A percentile compares a stretch with the other conserved stretches of the same genome.
Conservation (phyloP, 2,797 vertebrate genomes). For the Bradypodion pumilum region DNA sequence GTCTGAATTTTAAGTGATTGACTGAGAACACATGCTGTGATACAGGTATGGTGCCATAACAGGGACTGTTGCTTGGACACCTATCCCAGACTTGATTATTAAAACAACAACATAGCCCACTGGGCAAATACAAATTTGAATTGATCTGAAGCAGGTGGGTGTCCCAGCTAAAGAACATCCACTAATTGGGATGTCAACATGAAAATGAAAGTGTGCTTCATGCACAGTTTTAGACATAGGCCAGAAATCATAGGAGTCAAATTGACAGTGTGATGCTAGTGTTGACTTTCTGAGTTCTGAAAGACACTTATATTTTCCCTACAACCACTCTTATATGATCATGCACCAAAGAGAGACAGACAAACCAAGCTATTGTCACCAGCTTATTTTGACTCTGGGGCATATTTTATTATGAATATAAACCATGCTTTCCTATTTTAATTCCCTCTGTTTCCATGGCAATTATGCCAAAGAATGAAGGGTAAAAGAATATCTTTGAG, state of each 20-base stretch:
- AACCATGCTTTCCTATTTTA: slow-evolving; percentile 71
- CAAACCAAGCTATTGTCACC: slow-evolving; percentile 47
- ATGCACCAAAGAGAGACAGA: slow-evolving; percentile 27
- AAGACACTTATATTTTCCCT: slow-evolving; percentile 16
- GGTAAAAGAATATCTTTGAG: slow-evolving; percentile 51
- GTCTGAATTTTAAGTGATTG: not conserved
- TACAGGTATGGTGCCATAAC: not conserved
- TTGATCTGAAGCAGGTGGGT: not conserved
- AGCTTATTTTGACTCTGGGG: slow-evolving; percentile 58
- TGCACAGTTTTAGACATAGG: not conserved
- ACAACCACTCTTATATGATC: slow-evolving; percentile 37
- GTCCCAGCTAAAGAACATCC: not conserved
- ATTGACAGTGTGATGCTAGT: not conserved
- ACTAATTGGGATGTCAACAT: not conserved
- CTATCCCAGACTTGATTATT: slow-evolving; percentile 13
- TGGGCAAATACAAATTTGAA: slow-evolving; percentile 8
- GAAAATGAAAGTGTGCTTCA: not conserved
- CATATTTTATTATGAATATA: slow-evolving; percentile 65
- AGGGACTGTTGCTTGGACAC: not conserved
- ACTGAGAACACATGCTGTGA: not conserved
- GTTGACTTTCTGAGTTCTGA: slow-evolving; percentile 7
- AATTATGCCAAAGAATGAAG: slow-evolving; percentile 71
- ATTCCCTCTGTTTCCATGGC: slow-evolving; percentile 79
- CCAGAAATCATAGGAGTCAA: not conserved
- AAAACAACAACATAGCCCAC: not conserved